Evolutionary conservation across 1,140 invertebrate species (phyloP).

Genomic region (Carcinoscorpius rotundicauda): DNA sequence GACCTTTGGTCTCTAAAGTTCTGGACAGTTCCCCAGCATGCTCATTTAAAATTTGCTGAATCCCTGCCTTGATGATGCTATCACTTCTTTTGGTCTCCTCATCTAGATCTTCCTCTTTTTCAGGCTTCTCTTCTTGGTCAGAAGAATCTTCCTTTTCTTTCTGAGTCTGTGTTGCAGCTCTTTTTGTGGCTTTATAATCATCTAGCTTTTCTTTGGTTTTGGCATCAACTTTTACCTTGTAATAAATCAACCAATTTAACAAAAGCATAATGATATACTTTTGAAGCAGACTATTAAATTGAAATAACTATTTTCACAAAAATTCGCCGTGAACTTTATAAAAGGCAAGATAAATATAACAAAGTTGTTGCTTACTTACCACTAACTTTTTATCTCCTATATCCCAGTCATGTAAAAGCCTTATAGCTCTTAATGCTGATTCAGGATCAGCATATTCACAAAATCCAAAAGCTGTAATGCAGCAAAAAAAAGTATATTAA

Average conservation of each 20-base stretch:
- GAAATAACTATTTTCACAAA: no score
- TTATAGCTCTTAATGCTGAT: constrained; percentile 82
- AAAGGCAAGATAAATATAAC: no score
- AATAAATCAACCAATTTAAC: constrained; percentile 1
- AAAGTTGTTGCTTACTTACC: constrained; percentile 32
- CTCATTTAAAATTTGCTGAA: constrained; percentile 21
- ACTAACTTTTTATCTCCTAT: constrained; percentile 87
- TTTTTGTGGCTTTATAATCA: constrained; percentile 60
- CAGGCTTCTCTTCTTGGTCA: constrained; percentile 37
- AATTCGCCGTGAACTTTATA: no score
- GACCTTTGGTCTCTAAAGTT: not conserved
- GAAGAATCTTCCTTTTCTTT: constrained; percentile 23
- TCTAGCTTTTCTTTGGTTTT: constrained; percentile 91
- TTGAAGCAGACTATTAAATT: no score
- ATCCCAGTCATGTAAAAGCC: constrained; percentile 84
- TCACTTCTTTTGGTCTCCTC: constrained; percentile 53
- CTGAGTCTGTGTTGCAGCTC: constrained; percentile 16
- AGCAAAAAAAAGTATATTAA: not conserved
- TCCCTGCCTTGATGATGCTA: constrained; percentile 16
- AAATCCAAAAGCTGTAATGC: constrained; percentile 77
- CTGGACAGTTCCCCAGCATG: constrained; percentile 24
- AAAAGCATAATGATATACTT: no score
- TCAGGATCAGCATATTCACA: constrained; percentile 93
- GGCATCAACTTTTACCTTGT: constrained; percentile 78
- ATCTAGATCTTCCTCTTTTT: constrained; percentile 61